Percentiles rank a stretch among this genome's conserved stretches.
Conservation (phyloP, 2,888 invertebrate genomes). For the Cancer borealis region DNA sequence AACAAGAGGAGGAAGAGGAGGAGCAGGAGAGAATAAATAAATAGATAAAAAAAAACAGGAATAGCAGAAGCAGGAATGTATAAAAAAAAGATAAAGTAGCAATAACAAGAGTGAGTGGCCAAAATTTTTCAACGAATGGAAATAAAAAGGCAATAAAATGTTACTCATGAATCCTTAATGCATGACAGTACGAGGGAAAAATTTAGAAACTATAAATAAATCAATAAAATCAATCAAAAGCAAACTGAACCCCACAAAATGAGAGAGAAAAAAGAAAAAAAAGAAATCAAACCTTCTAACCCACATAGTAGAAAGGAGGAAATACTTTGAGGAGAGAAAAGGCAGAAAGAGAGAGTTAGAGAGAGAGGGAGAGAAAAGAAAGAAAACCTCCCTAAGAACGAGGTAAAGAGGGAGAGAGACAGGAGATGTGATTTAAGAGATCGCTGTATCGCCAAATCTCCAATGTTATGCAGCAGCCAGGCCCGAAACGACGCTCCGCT, state of each 20-base stretch:
- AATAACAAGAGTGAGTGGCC: background rate
- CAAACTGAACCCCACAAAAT: background rate
- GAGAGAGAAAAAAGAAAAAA: background rate
- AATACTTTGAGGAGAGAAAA: slow-evolving; percentile 11
- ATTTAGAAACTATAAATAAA: background rate
- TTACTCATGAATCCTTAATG: background rate
- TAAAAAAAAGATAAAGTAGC: background rate
- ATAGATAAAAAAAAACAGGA: background rate
- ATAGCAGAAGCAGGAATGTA: background rate
- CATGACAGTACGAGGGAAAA: background rate
- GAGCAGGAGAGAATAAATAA: background rate
- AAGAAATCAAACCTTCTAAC: background rate
- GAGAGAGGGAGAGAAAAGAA: background rate
- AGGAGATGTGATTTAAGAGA: slow-evolving; percentile 50
- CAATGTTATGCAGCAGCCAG: slow-evolving; percentile 60
- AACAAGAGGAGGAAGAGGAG: background rate
- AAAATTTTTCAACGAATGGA: background rate
- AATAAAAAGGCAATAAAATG: background rate
- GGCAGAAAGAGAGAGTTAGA: background rate
- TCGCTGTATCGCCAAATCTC: slow-evolving; percentile 51
- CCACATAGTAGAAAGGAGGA: background rate
- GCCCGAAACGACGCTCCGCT: slow-evolving; percentile 57
- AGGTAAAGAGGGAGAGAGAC: slow-evolving; percentile 22
- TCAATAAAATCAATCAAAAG: background rate
- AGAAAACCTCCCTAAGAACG: background rate